These are phyloP conservation scores for Ciconia maguari DNA, from an alignment of 2,113 vertebrate genomes.

Conservation along the genomic window DNA sequence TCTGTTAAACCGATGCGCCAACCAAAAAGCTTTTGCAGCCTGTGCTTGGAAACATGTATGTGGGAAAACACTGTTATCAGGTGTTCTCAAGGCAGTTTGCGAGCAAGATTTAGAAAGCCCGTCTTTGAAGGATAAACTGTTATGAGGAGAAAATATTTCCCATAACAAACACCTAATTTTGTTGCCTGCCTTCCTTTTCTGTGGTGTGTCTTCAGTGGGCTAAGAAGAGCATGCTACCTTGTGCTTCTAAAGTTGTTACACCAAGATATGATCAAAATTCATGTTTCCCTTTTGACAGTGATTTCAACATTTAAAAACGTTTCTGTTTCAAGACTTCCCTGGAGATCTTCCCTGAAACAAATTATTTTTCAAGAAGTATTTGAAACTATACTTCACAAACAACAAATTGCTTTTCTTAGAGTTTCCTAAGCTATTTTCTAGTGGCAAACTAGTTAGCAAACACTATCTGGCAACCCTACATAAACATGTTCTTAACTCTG, in stretches of 20 bases:
- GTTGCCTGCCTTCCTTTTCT: not conserved
- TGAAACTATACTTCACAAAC: not conserved
- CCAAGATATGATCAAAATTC: not conserved
- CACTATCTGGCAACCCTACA: not conserved
- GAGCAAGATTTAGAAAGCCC: not conserved
- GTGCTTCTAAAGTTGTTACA: not conserved
- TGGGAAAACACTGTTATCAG: accelerated
- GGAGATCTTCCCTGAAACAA: not conserved
- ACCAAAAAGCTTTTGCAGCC: not conserved
- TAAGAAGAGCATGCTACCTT: not conserved
- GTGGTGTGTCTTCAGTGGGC: not conserved
- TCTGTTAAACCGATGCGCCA: not conserved
- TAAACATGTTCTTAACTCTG: not conserved
- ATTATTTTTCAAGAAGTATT: not conserved
- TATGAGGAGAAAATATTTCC: not conserved
- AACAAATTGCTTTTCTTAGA: not conserved
- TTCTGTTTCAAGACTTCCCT: not conserved
- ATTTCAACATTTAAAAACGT: not conserved
- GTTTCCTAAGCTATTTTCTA: not conserved
- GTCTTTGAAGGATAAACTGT: not conserved
- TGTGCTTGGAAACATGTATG: not conserved
- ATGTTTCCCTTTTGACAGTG: not conserved
- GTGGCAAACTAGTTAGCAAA: not conserved
- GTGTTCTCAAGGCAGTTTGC: not conserved
- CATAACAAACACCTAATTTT: not conserved